Conservation (phyloP, 2,113 vertebrate species). For the Zosterops lateralis region DNA sequence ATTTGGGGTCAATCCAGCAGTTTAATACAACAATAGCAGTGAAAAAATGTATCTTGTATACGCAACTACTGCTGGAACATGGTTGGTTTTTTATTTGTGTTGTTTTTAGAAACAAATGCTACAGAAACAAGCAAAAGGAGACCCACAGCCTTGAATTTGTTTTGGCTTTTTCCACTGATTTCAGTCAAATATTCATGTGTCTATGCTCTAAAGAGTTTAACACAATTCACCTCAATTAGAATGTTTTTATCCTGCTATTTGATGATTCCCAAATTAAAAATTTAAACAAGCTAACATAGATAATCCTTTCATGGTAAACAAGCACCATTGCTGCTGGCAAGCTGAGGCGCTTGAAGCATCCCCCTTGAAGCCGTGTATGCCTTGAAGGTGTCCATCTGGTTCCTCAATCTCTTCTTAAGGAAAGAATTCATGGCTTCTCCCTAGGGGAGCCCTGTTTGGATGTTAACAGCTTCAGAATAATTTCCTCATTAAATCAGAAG, state of each 20-base stretch:
- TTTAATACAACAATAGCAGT: neutral
- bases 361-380: slow-evolving; percentile 34
- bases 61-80: neutral
- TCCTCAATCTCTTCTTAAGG: neutral
- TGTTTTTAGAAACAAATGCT: neutral
- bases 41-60: neutral
- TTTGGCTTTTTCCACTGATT: slow-evolving; percentile 8
- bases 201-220: slow-evolving; percentile 32
- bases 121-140: neutral
- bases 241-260: slow-evolving; percentile 45
- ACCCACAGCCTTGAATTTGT: neutral
- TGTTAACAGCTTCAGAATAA: slow-evolving; percentile 63
- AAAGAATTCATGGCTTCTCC: slow-evolving; percentile 38
- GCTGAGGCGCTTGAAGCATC: neutral
- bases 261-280: slow-evolving; percentile 59
- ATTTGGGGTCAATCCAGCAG: neutral
- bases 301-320: slow-evolving; percentile 50
- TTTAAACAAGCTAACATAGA: slow-evolving; percentile 55
- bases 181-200: slow-evolving; percentile 51
- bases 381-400: slow-evolving; percentile 55
- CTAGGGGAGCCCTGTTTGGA: neutral
- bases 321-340: slow-evolving; percentile 11
- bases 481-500: slow-evolving; percentile 62
- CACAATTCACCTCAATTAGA: slow-evolving; percentile 56
- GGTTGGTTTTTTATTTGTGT: accelerated